Evolutionary conservation across 2,888 invertebrate genomes (phyloP).

Genomic region (Torymus tubicola): DNA sequence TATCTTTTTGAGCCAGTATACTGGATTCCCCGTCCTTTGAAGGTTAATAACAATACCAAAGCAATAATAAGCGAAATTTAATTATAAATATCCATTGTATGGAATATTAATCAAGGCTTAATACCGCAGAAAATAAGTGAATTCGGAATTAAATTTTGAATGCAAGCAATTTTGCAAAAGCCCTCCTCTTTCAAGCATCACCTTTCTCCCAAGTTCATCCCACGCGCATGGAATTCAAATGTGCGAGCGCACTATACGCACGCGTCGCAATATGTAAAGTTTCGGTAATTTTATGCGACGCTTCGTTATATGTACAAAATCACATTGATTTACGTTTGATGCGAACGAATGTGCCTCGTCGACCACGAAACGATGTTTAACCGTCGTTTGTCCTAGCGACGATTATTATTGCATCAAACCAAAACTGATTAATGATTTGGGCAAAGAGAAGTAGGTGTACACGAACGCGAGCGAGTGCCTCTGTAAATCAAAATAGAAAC

Average conservation of each 20-base stretch:
- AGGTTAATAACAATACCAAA: no score
- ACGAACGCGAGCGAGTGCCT: no score
- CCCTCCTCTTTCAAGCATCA: slow-evolving; percentile 13
- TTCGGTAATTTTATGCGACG: slow-evolving; percentile 40
- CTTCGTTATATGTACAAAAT: slow-evolving; percentile 37
- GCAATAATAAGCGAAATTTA: no score
- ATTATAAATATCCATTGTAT: no score
- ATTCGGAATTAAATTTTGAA: background rate
- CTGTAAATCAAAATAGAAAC: no score
- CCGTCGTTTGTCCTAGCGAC: slow-evolving; percentile 4
- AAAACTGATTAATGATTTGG: slow-evolving; percentile 41
- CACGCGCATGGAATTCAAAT: slow-evolving; percentile 29
- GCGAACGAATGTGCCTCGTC: slow-evolving; percentile 10
- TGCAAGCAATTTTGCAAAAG: slow-evolving; percentile 20
- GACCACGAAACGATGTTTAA: slow-evolving; percentile 32
- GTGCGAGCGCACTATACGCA: background rate
- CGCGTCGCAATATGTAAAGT: slow-evolving; percentile 23
- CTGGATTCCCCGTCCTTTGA: no score
- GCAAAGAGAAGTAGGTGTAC: background rate
- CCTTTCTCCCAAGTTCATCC: slow-evolving; percentile 25
- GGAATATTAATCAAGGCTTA: no score
- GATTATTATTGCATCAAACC: slow-evolving; percentile 33
- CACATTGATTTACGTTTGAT: slow-evolving; percentile 44
- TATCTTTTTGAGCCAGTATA: no score
- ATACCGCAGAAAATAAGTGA: no score